Evolutionary conservation across 2,888 invertebrate species (phyloP), one percentile per base, ranked within the genome.

Genomic region (Lasioglossum morio): DNA sequence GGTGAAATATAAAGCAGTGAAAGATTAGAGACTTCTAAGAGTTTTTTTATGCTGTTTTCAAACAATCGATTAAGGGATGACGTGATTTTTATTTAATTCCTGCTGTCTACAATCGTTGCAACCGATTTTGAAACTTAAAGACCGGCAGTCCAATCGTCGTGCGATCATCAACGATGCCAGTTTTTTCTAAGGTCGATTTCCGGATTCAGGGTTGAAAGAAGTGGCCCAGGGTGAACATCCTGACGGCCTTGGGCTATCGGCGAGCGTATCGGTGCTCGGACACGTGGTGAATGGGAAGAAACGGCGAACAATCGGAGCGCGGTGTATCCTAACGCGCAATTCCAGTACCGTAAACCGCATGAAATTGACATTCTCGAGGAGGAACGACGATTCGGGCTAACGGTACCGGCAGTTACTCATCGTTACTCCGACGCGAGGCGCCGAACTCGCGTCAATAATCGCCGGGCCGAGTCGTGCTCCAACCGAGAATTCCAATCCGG

Each of bases 391-490:
- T 94, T 93, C 93, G 92, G 89, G 85, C 87, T 94, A 95, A 95
- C 95, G 95, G 95, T 94, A 95, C 91, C 37, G 88, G 92, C 92
- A 93, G 93, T 94, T 94, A 93, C 92, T 94, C 93, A 94, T 94
- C 92, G 92, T 84, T 82, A 89, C 86, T 77, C 87, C 91, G 84
- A 90, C 90, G 91, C 79, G 69, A 43, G n/a, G 40, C 88, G 92
- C 92, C 87, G 87, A 91, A 91, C 83, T 77, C 78, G 72, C 74
- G 87, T 78, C 83, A 77, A 88, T 88, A 77, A 88, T 88, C 74
- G 84, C 48, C 48, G 40, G 60, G 70, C 37, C 66, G 66, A 72
- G 5, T 27, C 60, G 27, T 27, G 14, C 60, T 14, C 23, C 23
- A 63, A 27, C 30, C 34, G 34, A 8, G 66, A 63, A 70, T 63